Evolutionary conservation across 2,888 invertebrate genomes (phyloP).

Genomic region (Agonopterix alstromeriana): DNA sequence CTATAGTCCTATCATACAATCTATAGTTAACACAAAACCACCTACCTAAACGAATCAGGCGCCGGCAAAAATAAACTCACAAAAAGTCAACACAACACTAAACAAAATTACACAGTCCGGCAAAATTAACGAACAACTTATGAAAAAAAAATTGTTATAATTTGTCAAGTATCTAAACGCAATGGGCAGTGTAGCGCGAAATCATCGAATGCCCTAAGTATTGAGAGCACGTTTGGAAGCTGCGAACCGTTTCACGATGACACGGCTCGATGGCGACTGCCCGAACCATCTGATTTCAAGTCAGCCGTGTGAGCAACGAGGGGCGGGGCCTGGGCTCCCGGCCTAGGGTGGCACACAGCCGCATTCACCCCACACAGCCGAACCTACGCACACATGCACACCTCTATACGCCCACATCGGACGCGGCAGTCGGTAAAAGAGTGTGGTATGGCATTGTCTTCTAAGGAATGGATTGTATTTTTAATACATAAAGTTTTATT

Average conservation of each 20-base stretch:
- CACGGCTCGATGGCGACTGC: constrained; percentile 75
- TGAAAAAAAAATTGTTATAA: constrained; percentile 43
- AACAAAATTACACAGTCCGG: constrained; percentile 52
- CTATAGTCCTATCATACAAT: neutral
- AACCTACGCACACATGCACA: constrained; percentile 37
- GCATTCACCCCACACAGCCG: constrained; percentile 25
- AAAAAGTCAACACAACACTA: constrained; percentile 39
- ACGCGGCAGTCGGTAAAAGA: constrained; percentile 26
- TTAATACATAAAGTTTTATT: neutral
- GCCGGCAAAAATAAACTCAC: constrained; percentile 13
- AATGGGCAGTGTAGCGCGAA: constrained; percentile 67
- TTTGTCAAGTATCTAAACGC: constrained; percentile 63
- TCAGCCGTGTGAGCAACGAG: constrained; percentile 75
- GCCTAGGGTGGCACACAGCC: constrained; percentile 50
- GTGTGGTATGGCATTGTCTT: constrained; percentile 23
- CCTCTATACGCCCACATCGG: constrained; percentile 43
- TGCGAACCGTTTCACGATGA: constrained; percentile 71
- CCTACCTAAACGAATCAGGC: constrained; percentile 22
- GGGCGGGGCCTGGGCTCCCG: constrained; percentile 61
- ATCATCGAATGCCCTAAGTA: constrained; percentile 68
- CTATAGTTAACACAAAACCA: constrained; percentile 9
- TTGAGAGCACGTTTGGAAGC: constrained; percentile 50
- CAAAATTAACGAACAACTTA: constrained; percentile 36
- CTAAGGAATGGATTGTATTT: constrained; percentile 1
- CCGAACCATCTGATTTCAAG: constrained; percentile 75